A percentile compares a stretch with the other conserved stretches of the same genome.
Conservation (phyloP, 2,797 vertebrate genomes). For the Cetoscarus ocellatus region DNA sequence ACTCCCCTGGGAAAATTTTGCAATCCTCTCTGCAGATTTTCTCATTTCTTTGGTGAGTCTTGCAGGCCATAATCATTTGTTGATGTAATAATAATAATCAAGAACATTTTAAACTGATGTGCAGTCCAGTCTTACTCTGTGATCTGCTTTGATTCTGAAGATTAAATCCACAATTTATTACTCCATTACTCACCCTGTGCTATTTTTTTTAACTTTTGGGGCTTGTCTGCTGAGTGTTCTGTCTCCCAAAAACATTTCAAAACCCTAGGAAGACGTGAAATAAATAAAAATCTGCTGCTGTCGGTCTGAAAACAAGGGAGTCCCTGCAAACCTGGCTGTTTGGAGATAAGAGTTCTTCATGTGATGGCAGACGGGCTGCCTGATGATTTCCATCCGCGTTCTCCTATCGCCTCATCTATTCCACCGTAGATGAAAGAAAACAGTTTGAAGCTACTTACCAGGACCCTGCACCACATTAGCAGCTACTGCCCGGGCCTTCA, state of each 20-base stretch:
- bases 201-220: no score
- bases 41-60: no score
- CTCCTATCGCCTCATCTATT: slow-evolving; percentile 71
- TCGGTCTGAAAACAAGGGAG: slow-evolving; percentile 62
- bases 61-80: no score
- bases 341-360: slow-evolving; percentile 68
- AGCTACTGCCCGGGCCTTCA: slow-evolving; percentile 60
- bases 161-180: no score
- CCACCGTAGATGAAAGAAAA: slow-evolving; percentile 79
- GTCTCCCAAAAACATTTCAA: slow-evolving; percentile 15
- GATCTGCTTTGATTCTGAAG: no score
- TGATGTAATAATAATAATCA: no score
- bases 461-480: slow-evolving; percentile 75
- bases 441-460: slow-evolving; percentile 76
- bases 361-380: slow-evolving; percentile 58
- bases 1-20: no score
- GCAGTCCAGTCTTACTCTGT: no score
- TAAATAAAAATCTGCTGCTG: slow-evolving; percentile 29
- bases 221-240: slow-evolving; percentile 10
- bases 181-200: no score
- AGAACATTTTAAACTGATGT: no score
- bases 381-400: slow-evolving; percentile 63
- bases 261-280: slow-evolving; percentile 15
- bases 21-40: no score
- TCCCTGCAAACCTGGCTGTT: slow-evolving; percentile 65